A percentile compares a stretch with the other conserved stretches of the same genome.
phyloP scores from a whole-genome alignment of 1,140 invertebrate genomes.

The Scaptodrosophila lebanonensis region DNA sequence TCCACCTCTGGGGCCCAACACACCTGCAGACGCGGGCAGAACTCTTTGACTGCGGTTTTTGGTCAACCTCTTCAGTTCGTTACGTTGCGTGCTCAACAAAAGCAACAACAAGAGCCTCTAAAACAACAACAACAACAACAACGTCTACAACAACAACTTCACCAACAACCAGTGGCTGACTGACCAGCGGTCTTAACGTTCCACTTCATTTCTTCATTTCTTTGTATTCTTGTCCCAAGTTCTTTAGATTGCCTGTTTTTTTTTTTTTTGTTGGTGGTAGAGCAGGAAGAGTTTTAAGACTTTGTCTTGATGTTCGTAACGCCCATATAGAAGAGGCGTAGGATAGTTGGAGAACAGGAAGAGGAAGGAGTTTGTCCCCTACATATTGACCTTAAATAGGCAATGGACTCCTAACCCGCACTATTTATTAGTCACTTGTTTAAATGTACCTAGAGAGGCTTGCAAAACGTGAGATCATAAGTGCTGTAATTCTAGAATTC shows the following conservation, averaged over 20 bases:
- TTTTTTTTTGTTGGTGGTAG: too few relatives aligned
- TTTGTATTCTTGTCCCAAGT: constrained; percentile 40
- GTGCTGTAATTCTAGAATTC: too few relatives aligned
- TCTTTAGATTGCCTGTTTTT: background rate
- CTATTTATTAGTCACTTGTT: too few relatives aligned
- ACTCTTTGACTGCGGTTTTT: constrained; percentile 25
- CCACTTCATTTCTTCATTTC: constrained; percentile 47
- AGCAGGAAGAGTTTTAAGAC: too few relatives aligned
- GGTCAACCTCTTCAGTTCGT: background rate
- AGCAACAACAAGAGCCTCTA: background rate
- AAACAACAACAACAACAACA: background rate
- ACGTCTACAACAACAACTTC: background rate
- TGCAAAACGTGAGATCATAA: too few relatives aligned
- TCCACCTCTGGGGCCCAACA: background rate
- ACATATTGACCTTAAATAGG: too few relatives aligned
- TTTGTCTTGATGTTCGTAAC: constrained; percentile 14
- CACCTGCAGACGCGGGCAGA: constrained; percentile 19
- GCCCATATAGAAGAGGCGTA: too few relatives aligned
- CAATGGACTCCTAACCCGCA: too few relatives aligned
- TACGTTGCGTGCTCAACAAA: constrained; percentile 39
- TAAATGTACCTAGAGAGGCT: too few relatives aligned
- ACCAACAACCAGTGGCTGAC: too few relatives aligned
- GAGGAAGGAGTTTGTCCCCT: too few relatives aligned
- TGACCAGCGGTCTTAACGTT: constrained; percentile 16
- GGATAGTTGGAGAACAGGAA: too few relatives aligned